These are phyloP conservation scores for Norana najaformis DNA, from an alignment of 2,888 invertebrate species.

Conservation along the genomic window DNA sequence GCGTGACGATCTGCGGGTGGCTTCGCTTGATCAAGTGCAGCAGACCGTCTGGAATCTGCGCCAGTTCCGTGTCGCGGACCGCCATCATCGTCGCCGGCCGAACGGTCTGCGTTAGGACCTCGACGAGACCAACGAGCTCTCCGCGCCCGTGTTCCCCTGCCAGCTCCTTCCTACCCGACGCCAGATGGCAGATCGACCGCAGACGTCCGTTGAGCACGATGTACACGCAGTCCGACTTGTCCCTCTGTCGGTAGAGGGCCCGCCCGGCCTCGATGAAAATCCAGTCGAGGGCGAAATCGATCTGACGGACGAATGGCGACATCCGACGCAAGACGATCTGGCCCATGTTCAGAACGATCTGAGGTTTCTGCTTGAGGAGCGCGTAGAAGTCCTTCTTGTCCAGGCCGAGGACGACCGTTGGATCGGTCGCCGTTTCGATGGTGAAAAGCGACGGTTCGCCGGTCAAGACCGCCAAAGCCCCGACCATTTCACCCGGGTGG, in stretches of 20 bases:
- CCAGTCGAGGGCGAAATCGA: constrained; percentile 36
- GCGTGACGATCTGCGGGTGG: constrained; percentile 33
- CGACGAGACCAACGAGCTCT: constrained; percentile 33
- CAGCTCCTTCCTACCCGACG: constrained; percentile 28
- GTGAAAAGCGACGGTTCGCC: constrained; percentile 33
- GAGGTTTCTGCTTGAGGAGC: constrained; percentile 1
- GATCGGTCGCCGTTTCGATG: constrained; percentile 8
- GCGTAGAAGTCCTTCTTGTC: constrained; percentile 26
- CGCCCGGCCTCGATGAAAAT: constrained; percentile 31
- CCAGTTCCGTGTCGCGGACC: constrained; percentile 34
- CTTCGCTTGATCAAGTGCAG: constrained; percentile 33
- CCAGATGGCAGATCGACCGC: constrained; percentile 23
- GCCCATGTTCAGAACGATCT: constrained; percentile 31
- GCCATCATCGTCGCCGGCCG: constrained; percentile 32
- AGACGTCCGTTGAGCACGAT: constrained; percentile 33
- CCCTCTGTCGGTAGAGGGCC: constrained; percentile 31
- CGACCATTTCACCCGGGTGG: constrained; percentile 20
- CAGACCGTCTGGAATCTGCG: constrained; percentile 29
- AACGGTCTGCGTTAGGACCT: constrained; percentile 29
- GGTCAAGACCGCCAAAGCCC: constrained; percentile 32
- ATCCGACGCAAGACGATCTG: constrained; percentile 29
- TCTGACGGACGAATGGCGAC: constrained; percentile 30
- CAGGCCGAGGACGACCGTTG: constrained; percentile 27
- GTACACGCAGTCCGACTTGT: constrained; percentile 32
- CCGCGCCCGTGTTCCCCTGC: constrained; percentile 36